These are phyloP conservation scores for Grammatotria lemairii DNA, from an alignment of 2,113 vertebrate genomes.

Conservation along the genomic window DNA sequence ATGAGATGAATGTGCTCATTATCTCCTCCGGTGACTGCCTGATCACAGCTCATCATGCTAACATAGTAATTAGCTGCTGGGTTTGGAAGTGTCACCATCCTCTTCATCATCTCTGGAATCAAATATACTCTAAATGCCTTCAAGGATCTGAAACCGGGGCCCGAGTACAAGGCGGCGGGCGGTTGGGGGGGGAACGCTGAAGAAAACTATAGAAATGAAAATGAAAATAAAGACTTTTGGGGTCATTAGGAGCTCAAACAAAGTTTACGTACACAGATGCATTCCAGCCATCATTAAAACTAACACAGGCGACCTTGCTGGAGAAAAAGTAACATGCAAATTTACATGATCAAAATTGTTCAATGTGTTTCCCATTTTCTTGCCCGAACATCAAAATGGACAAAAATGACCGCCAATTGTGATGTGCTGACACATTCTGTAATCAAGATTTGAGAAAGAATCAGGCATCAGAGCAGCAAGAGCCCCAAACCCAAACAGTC, in stretches of 20 bases:
- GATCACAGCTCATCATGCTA: conserved; percentile 36
- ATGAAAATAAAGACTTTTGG: neutral
- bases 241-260: conserved; percentile 10
- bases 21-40: conserved; percentile 41
- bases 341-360: conserved; percentile 50
- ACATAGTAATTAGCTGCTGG: conserved; percentile 53
- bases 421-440: conserved; percentile 66
- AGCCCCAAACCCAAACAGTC: conserved; percentile 65
- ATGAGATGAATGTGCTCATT: conserved; percentile 57
- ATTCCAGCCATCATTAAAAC: conserved; percentile 47
- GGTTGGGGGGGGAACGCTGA: neutral
- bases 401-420: conserved; percentile 64
- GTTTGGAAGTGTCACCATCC: conserved; percentile 42
- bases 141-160: conserved; percentile 19
- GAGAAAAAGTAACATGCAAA: conserved; percentile 42
- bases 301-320: conserved; percentile 31
- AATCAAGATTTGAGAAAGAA: conserved; percentile 62
- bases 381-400: conserved; percentile 65
- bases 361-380: conserved; percentile 66
- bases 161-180: neutral
- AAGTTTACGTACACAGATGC: conserved; percentile 12
- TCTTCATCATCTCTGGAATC: conserved; percentile 41
- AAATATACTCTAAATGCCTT: conserved; percentile 31
- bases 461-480: conserved; percentile 58
- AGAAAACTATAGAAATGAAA: neutral